Percentiles rank a stretch among this genome's conserved stretches.
phyloP scores from a whole-genome alignment of 2,888 invertebrate species.

The Caenorhabditis sp. region DNA sequence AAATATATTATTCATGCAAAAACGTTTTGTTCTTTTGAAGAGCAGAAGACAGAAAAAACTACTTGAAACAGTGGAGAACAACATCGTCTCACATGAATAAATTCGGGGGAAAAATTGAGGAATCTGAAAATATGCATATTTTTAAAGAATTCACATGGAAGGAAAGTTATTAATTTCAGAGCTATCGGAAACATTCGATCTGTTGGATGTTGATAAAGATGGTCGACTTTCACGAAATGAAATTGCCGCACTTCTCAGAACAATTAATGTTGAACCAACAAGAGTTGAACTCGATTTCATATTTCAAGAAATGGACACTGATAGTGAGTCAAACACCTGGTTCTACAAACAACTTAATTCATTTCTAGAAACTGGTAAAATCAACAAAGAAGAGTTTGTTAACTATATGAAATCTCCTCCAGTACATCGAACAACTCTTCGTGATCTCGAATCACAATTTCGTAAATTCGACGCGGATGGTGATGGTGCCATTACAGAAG shows the following conservation, averaged over 20 bases:
- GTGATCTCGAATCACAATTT: conserved; percentile 64
- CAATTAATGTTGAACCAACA: conserved; percentile 67
- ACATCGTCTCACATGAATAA: conserved; percentile 2
- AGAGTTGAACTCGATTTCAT: conserved; percentile 68
- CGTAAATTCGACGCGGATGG: conserved; percentile 61
- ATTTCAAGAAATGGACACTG: conserved; percentile 66
- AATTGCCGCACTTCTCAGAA: conserved; percentile 66
- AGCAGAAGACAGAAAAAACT: conserved; percentile 14
- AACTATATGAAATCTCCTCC: conserved; percentile 65
- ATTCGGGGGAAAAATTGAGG: conserved; percentile 6
- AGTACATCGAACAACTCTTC: conserved; percentile 62
- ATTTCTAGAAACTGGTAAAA: conserved; percentile 63
- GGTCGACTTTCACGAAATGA: conserved; percentile 63
- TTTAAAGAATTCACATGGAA: no score
- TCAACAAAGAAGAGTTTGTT: conserved; percentile 67
- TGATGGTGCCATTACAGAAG: conserved; percentile 66
- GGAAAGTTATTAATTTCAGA: conserved; percentile 55
- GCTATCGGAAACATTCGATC: conserved; percentile 67
- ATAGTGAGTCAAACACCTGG: conserved; percentile 47
- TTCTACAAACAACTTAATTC: no score
- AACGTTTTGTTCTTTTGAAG: conserved; percentile 12
- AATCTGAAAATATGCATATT: conserved; percentile 1
- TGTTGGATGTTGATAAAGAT: conserved; percentile 68
- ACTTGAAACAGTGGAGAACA: conserved; percentile 1
- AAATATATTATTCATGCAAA: conserved; percentile 33